These are phyloP conservation scores for Thyatira batis DNA, from an alignment of 2,888 invertebrate species.

Conservation along the genomic window DNA sequence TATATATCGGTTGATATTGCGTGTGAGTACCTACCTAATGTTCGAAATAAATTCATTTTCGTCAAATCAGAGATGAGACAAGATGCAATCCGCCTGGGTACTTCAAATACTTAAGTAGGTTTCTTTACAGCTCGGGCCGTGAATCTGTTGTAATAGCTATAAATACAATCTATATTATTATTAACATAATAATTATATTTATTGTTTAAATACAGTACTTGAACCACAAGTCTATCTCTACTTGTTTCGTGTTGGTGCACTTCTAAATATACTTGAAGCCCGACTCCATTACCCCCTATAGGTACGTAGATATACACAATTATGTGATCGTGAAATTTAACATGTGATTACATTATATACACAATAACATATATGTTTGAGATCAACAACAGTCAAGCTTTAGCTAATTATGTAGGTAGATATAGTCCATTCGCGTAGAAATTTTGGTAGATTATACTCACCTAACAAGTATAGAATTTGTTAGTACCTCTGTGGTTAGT, in stretches of 20 bases:
- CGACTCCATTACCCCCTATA: slow-evolving; percentile 54
- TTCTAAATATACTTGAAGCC: slow-evolving; percentile 72
- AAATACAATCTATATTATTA: slow-evolving; percentile 52
- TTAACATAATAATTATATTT: slow-evolving; percentile 55
- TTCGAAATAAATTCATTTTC: too few relatives aligned
- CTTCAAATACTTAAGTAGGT: background rate
- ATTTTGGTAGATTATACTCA: slow-evolving; percentile 27
- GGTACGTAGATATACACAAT: slow-evolving; percentile 55
- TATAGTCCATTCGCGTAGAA: slow-evolving; percentile 40
- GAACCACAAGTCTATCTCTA: slow-evolving; percentile 73
- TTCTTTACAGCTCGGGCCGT: slow-evolving; percentile 19
- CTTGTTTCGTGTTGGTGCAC: slow-evolving; percentile 77
- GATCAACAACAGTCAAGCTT: slow-evolving; percentile 80
- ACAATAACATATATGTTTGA: slow-evolving; percentile 74
- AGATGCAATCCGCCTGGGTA: too few relatives aligned
- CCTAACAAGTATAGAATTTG: slow-evolving; percentile 17
- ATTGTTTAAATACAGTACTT: slow-evolving; percentile 66
- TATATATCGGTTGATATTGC: too few relatives aligned
- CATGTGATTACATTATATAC: slow-evolving; percentile 81
- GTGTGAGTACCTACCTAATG: too few relatives aligned
- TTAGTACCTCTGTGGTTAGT: background rate
- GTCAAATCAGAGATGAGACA: too few relatives aligned
- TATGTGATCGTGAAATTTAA: slow-evolving; percentile 74
- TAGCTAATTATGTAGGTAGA: slow-evolving; percentile 58
- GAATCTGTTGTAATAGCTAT: slow-evolving; percentile 53